These are phyloP conservation scores for Hippoglossus stenolepis DNA, from an alignment of 2,113 vertebrate genomes.

Conservation along the genomic window DNA sequence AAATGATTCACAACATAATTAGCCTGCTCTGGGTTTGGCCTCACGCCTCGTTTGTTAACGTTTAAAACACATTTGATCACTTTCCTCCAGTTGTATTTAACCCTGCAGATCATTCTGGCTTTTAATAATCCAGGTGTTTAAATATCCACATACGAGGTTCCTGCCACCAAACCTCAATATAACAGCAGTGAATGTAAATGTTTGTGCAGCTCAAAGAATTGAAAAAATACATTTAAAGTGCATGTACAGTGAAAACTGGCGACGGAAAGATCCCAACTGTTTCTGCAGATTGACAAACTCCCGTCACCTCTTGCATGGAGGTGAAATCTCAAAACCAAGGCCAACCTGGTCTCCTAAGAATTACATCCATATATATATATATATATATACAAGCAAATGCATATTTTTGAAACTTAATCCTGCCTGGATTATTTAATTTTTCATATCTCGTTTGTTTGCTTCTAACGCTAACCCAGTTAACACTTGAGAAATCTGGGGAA, in stretches of 20 bases:
- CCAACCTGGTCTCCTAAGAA: neutral
- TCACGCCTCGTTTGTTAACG: too few species aligned
- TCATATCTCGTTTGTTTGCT: too few species aligned
- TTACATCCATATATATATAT: slow-evolving; percentile 7
- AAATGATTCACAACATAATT: neutral
- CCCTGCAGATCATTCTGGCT: neutral
- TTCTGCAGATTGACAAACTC: neutral
- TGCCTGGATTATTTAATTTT: neutral
- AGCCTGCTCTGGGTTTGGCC: neutral
- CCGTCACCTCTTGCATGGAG: neutral
- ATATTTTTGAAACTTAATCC: neutral
- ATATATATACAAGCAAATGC: slow-evolving; percentile 5
- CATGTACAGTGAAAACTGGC: too few species aligned
- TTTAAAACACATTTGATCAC: too few species aligned
- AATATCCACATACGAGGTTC: neutral
- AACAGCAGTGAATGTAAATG: neutral
- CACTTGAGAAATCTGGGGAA: neutral
- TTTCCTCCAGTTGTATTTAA: neutral
- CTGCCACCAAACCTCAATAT: neutral
- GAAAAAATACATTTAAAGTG: too few species aligned
- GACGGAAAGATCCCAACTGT: too few species aligned
- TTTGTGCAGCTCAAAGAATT: neutral
- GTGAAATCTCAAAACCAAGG: neutral
- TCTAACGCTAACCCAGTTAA: too few species aligned
- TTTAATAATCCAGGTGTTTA: neutral